phyloP scores from a whole-genome alignment of 2,888 invertebrate species.

The Uloborus plumipes region DNA sequence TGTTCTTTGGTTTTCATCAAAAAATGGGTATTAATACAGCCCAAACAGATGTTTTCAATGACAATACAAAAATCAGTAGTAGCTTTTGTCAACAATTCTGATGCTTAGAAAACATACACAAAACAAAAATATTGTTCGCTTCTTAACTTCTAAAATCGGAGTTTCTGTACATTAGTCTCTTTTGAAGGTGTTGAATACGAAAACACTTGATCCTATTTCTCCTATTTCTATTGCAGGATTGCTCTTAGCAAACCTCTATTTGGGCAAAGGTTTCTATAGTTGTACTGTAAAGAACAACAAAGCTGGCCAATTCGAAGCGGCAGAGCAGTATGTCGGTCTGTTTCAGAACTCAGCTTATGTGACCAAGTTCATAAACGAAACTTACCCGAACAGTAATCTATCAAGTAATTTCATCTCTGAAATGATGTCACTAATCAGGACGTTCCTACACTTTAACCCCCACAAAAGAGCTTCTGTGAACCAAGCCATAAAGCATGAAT shows the following conservation, averaged over 20 bases:
- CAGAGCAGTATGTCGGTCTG: slow-evolving; percentile 6
- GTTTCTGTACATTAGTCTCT: too few species aligned
- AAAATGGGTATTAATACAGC: too few species aligned
- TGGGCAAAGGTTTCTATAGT: slow-evolving; percentile 45
- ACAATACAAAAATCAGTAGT: too few species aligned
- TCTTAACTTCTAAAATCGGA: too few species aligned
- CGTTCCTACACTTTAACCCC: slow-evolving; percentile 30
- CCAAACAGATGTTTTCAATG: too few species aligned
- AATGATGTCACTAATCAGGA: slow-evolving; percentile 17
- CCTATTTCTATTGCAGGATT: slow-evolving; percentile 23
- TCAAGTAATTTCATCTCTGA: background rate
- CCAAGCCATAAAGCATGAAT: slow-evolving; percentile 15
- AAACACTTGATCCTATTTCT: background rate
- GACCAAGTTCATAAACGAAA: slow-evolving; percentile 15
- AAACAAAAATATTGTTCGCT: too few species aligned
- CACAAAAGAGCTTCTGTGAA: background rate
- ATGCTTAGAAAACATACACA: too few species aligned
- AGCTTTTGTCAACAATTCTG: too few species aligned
- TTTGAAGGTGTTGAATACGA: too few species aligned
- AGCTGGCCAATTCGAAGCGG: slow-evolving; percentile 22
- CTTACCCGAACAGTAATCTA: slow-evolving; percentile 13
- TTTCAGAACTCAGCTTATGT: slow-evolving; percentile 21
- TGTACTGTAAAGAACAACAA: slow-evolving; percentile 24
- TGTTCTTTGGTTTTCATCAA: too few species aligned
- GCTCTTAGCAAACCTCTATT: slow-evolving; percentile 26